Conservation (phyloP, 1,140 invertebrate species). For the Sminthurinus signatus region DNA sequence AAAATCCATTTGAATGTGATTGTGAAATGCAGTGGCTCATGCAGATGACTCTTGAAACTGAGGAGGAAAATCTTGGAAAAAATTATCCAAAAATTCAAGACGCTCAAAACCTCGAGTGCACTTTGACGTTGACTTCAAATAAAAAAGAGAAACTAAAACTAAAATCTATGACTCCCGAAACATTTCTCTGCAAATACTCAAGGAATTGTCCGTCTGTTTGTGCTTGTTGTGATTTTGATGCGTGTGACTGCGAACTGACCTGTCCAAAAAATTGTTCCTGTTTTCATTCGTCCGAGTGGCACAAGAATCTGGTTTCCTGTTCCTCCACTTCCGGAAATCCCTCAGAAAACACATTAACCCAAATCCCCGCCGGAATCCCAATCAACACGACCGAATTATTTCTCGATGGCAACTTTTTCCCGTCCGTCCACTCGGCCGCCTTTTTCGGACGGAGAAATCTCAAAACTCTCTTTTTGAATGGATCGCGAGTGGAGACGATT, state of each 20-base stretch:
- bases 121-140: conserved; percentile 46
- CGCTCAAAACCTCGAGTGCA: conserved; percentile 41
- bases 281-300: conserved; percentile 87
- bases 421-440: conserved; percentile 64
- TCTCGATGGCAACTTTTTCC: conserved; percentile 79
- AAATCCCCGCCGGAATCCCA: conserved; percentile 74
- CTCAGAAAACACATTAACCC: too few species aligned
- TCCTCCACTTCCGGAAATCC: too few species aligned
- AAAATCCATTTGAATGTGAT: conserved; percentile 85
- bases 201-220: conserved; percentile 88
- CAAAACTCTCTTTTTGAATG: conserved; percentile 73
- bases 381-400: conserved; percentile 88
- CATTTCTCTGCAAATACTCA: conserved; percentile 83
- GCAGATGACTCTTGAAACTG: conserved; percentile 64
- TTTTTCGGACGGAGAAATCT: conserved; percentile 84
- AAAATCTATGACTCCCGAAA: too few species aligned
- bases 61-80: too few species aligned
- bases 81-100: conserved; percentile 49
- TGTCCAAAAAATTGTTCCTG: conserved; percentile 86
- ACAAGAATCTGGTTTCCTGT: conserved; percentile 86
- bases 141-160: too few species aligned
- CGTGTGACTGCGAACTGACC: conserved; percentile 92
- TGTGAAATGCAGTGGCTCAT: conserved; percentile 80
- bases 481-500: conserved; percentile 74
- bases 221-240: conserved; percentile 89